Evolutionary conservation across 2,113 vertebrate genomes (phyloP), one percentile per base, ranked within the genome.

Genomic region (Stigmatopora argus): DNA sequence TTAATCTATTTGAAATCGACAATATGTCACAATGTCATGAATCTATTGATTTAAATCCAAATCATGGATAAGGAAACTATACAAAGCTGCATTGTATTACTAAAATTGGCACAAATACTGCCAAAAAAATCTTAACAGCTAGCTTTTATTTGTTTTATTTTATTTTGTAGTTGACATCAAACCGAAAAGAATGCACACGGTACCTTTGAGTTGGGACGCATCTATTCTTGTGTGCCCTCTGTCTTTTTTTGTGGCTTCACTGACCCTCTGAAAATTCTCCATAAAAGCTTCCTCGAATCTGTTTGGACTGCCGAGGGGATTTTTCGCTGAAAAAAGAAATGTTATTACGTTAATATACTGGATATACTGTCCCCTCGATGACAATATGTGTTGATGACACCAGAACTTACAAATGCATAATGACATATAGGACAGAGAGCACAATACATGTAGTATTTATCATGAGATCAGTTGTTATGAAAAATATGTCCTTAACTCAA

Each of bases 171-270:
- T 38, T 44, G 2, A 26, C 26, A 41, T 34, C 23, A 31, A 13
- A 7, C 11, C 18, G 5, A 57, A 53, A 35, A 44, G 13, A 21
- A 14, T 59, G 13, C 18, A 14, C 17, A n/a, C 52, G 52, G 21
- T 90, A 97, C 96, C 95, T 93, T 88, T 92, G 47, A 90, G 90
- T 72, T 86, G 92, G 13, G 87, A 83, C 47, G 79, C 53, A 1
- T 95, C 95, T 9, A 64, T 64, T 86, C 83, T 94, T 67, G 88
- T 92, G 73, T 89, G 92, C 41, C 83, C 91, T 83, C 91, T 89
- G n/a, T 94, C 94, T 79, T 91, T 95, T 58, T 92, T 92, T 31
- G 89, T 92, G 66, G 91, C 89, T 68, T 94, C 94, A 59, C 86
- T 83, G 53, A 89, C 89, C 79, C 81, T 75, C 62, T 86, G 88